Evolutionary conservation across 2,113 vertebrate genomes (phyloP).

Genomic region (Heptranchias perlo): DNA sequence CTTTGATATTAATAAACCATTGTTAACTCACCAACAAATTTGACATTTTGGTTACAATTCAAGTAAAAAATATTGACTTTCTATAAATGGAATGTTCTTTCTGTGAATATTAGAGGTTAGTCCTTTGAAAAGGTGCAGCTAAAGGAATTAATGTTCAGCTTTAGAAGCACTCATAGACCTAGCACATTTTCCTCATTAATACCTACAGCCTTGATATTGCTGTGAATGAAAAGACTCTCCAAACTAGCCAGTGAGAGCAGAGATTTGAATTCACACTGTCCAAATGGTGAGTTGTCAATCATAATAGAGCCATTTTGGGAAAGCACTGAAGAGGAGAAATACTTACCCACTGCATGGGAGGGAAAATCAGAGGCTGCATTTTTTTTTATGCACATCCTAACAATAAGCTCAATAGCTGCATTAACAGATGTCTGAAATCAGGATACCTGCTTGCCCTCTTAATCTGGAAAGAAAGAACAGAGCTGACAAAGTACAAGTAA

Average conservation of each 20-base stretch:
- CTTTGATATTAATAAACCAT: slow-evolving; percentile 12
- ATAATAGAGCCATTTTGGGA: neutral
- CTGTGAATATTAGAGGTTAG: slow-evolving; percentile 3
- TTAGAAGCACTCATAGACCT: neutral
- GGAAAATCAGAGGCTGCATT: neutral
- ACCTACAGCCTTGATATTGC: neutral
- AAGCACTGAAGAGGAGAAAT: neutral
- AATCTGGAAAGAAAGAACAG: neutral
- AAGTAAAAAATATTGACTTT: slow-evolving; percentile 20
- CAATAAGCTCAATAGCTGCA: neutral
- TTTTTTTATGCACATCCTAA: neutral
- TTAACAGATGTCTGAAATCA: neutral
- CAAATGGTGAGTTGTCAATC: neutral
- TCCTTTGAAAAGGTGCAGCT: neutral
- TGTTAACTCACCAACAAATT: neutral
- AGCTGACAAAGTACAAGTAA: neutral
- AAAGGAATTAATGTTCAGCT: slow-evolving; percentile 24
- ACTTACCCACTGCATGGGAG: neutral
- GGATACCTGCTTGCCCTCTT: neutral
- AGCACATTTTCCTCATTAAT: neutral
- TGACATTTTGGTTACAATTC: slow-evolving; percentile 19
- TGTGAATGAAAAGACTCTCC: neutral
- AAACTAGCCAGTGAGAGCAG: neutral
- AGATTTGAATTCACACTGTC: neutral
- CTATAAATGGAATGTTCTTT: slow-evolving; percentile 10